phyloP scores from a whole-genome alignment of 2,113 vertebrate species.

The Perca schrenkii region DNA sequence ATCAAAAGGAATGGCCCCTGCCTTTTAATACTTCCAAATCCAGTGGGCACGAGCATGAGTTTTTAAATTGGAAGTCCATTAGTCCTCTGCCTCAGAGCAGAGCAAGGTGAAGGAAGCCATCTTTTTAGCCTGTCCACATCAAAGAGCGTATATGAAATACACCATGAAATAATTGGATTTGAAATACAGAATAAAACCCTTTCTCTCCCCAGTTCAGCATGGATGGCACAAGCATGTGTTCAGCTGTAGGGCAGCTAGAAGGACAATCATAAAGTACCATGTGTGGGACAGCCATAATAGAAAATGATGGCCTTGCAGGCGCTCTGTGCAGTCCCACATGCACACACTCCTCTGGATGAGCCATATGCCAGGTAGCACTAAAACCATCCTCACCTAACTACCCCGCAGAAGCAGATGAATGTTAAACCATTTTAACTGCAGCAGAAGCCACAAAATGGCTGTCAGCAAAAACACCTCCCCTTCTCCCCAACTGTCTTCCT shows the following conservation, averaged over 20 bases:
- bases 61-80: slow-evolving; percentile 32
- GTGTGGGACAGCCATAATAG: slow-evolving; percentile 64
- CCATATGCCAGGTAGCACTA: slow-evolving; percentile 76
- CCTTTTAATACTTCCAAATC: slow-evolving; percentile 49
- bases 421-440: slow-evolving; percentile 83
- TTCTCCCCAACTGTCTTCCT: slow-evolving; percentile 79
- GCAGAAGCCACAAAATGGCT: slow-evolving; percentile 86
- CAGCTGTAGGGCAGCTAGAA: slow-evolving; percentile 39
- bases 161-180: background rate
- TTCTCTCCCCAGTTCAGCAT: background rate
- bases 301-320: slow-evolving; percentile 69
- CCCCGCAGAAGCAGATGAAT: slow-evolving; percentile 75
- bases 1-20: slow-evolving; percentile 47
- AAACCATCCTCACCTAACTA: slow-evolving; percentile 76
- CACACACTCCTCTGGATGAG: slow-evolving; percentile 59
- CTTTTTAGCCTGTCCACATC: slow-evolving; percentile 25
- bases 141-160: slow-evolving; percentile 6
- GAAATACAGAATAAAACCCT: slow-evolving; percentile 11
- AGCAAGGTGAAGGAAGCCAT: slow-evolving; percentile 36
- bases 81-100: slow-evolving; percentile 26
- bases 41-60: slow-evolving; percentile 19
- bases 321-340: slow-evolving; percentile 31
- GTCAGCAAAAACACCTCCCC: slow-evolving; percentile 82
- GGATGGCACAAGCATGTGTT: slow-evolving; percentile 45
- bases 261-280: slow-evolving; percentile 65